Base-by-base conservation (phyloP, 2,888 invertebrate species). In the Orchesella flavescens region DNA sequence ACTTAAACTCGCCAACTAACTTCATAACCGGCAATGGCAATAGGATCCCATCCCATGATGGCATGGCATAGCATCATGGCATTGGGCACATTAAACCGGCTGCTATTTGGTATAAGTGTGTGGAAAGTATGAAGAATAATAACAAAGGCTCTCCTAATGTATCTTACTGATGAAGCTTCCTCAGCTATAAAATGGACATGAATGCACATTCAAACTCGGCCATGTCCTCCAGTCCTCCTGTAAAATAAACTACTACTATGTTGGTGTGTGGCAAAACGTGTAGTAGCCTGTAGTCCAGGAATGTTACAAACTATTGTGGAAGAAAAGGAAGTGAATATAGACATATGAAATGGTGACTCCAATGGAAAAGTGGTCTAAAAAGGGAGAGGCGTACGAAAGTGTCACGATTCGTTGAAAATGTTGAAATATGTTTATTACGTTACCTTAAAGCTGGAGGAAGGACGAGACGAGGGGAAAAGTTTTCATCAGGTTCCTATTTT, bases 371-470 rank as follows among this genome's bases (percentile, higher is more conserved):
- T 65, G 65, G 43, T 17, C 12, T 5, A n/a, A 15, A 55, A 65
- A 65, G 24, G 57, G 43, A 55, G 21, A 72, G 79, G 72, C 72
- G 55, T 63, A 72, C 71, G 34, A 79, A 65, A 72, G 63, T 79
- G 79, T 79, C 79, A 79, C 71, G 65, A 79, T 46, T 72, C 55
- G 63, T 49, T 72, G 78, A 78, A 79, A 79, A 79, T 72, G 79
- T 72, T 72, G 79, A 79, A 79, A 72, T 72, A 79, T 79, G 79
- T 72, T 79, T 72, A 79, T 79, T 79, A 72, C 79, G 65, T 65
- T 72, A 69, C 69, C 61, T 78, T 78, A 78, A 78, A 59, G 69
- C 77, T 69, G 21, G 69, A 69, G 77, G 77, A 69, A 78, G 53
- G 76, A 17, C 44, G 44, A 59, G 59, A 59, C n/a, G n/a, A n/a